These are phyloP conservation scores for Azemiops feae DNA, from an alignment of 2,113 vertebrate genomes.

Conservation along the genomic window DNA sequence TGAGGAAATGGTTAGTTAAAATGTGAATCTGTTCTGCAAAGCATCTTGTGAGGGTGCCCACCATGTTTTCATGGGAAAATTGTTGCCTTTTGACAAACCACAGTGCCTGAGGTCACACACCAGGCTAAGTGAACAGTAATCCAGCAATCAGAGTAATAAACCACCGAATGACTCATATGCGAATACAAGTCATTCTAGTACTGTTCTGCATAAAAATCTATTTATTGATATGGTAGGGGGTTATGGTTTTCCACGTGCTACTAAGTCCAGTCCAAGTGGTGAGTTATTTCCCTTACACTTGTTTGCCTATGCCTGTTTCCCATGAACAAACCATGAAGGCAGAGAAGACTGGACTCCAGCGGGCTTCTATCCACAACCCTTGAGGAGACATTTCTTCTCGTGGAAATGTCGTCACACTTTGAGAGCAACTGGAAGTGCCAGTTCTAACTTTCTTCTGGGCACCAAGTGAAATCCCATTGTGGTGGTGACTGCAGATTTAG, in stretches of 20 bases:
- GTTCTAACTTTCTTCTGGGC: neutral
- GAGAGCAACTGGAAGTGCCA: neutral
- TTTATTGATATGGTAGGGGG: neutral
- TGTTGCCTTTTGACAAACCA: neutral
- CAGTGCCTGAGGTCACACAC: neutral
- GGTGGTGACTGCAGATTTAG: neutral
- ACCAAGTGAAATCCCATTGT: neutral
- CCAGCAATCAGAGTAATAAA: neutral
- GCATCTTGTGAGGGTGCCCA: slow-evolving; percentile 60
- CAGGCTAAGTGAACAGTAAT: neutral
- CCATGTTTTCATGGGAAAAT: slow-evolving; percentile 58
- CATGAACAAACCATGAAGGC: neutral
- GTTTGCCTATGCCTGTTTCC: neutral
- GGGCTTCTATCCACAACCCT: neutral
- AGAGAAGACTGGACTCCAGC: neutral
- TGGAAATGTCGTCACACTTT: neutral
- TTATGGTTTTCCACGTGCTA: neutral
- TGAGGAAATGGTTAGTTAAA: slow-evolving; percentile 70
- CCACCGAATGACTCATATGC: neutral
- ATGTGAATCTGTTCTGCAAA: slow-evolving; percentile 61
- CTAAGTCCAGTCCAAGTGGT: neutral
- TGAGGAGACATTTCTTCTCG: neutral
- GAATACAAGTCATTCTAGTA: neutral
- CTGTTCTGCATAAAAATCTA: neutral
- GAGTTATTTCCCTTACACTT: neutral